Conservation (phyloP, 2,888 invertebrate genomes). For the Heteropelma amictum region DNA sequence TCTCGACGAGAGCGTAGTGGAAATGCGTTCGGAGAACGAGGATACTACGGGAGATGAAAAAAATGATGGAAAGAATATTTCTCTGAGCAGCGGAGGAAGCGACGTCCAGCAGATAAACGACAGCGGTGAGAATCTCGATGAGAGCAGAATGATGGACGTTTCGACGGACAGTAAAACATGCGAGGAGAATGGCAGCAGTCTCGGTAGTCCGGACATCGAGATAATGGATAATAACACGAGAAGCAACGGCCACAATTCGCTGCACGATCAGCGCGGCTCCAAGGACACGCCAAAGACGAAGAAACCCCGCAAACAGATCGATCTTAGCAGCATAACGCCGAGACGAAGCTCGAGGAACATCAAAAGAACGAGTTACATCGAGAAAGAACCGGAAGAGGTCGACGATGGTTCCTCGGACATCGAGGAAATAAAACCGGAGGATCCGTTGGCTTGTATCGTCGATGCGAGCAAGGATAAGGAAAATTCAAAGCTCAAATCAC, state of each 20-base stretch:
- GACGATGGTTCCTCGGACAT: slow-evolving; percentile 82
- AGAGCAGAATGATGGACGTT: slow-evolving; percentile 62
- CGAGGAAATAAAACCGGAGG: slow-evolving; percentile 82
- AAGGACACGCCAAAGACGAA: slow-evolving; percentile 69
- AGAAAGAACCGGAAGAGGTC: slow-evolving; percentile 79
- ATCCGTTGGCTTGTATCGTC: slow-evolving; percentile 79
- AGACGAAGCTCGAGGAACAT: slow-evolving; percentile 81
- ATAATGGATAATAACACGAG: slow-evolving; percentile 71
- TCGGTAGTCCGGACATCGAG: slow-evolving; percentile 75
- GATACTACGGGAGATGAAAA: slow-evolving; percentile 74
- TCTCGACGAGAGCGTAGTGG: slow-evolving; percentile 69
- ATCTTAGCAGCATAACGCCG: slow-evolving; percentile 77
- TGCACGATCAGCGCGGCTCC: slow-evolving; percentile 53
- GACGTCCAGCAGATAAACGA: slow-evolving; percentile 63
- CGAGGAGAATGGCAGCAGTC: slow-evolving; percentile 75
- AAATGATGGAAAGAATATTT: slow-evolving; percentile 69
- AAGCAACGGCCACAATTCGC: slow-evolving; percentile 69
- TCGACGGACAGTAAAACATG: slow-evolving; percentile 70
- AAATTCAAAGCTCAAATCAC: slow-evolving; percentile 71
- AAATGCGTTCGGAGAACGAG: slow-evolving; percentile 60
- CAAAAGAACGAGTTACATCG: slow-evolving; percentile 81
- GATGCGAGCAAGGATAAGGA: slow-evolving; percentile 76
- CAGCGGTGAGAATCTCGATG: slow-evolving; percentile 63
- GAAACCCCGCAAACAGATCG: slow-evolving; percentile 69
- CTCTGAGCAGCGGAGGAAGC: slow-evolving; percentile 59